Evolutionary conservation across 2,888 invertebrate genomes (phyloP), one percentile per base, ranked within the genome.

Genomic region (Ephialtes manifestator): DNA sequence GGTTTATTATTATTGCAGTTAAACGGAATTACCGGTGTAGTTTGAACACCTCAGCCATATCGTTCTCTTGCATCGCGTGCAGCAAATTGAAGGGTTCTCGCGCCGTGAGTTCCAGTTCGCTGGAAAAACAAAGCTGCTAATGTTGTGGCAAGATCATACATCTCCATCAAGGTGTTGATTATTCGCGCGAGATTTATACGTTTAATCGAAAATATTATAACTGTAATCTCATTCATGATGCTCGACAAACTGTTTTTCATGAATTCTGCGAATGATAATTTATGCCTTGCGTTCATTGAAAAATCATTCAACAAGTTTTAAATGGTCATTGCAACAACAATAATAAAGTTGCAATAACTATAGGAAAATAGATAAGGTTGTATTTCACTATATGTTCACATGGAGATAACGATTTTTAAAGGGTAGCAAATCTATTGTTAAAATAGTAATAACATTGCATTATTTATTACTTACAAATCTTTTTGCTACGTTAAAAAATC

Each of bases 71-170:
- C 75, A 80, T 87, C 83, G 90, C 90, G 90, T 90, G 90, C 90
- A 87, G 89, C 31, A 90, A 90, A 90, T 90, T 89, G 86, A 86
- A 68, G 87, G 87, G 39, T 80, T 79, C 79, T 43, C 87, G 81
- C 87, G 84, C 13, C 85, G 87, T 85, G 85, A 65, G 55, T 65
- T 58, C 39, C 68, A 72, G 75, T 81, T 75, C 55, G 55, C 74
- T 58, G 46, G 68, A 55, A 67, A 72, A 81, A 24, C 53, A 63
- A 68, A 60, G 55, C 48, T 70, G 81, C 78, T 78, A 78, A 78
- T 81, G 81, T 78, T 58, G 70, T 48, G 58, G 65, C 24, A 1
- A 68, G 35, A 7, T 35, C 20, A 43, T 63, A 68, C 77, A 81
- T 81, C 72, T 78, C 15, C 77, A 65, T 68, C 58, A 20, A 77